Evolutionary conservation across 92 coral and sea anemone genomes (phyloP).

Genomic region (Paragorgia papillata): DNA sequence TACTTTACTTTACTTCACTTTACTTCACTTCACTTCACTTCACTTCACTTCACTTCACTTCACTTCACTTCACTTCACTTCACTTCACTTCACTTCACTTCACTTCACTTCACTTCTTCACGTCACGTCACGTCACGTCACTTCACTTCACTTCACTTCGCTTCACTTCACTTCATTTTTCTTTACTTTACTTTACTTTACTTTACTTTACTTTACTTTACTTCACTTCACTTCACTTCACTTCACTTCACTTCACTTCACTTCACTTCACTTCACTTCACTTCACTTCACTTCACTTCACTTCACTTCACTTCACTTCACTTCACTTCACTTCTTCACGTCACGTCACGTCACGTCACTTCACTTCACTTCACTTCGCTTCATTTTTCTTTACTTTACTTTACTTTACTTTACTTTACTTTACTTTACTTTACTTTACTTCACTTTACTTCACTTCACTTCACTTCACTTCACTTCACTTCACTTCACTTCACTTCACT

Average conservation of each 20-base stretch:
- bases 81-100: not conserved
- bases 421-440: constrained; percentile 12
- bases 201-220: constrained; percentile 38
- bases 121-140: constrained; percentile 1
- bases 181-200: constrained; percentile 28
- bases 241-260: constrained; percentile 20
- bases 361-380: constrained; percentile 14
- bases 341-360: constrained; percentile 2
- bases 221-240: constrained; percentile 29
- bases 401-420: constrained; percentile 10
- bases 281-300: too few relatives aligned
- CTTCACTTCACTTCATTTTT: not conserved
- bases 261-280: not conserved
- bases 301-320: not conserved
- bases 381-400: constrained; percentile 12
- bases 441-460: constrained; percentile 17
- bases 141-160: constrained; percentile 1
- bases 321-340: constrained; percentile 14
- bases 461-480: constrained; percentile 18
- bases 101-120: constrained; percentile 7
- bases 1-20: too few relatives aligned
- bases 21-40: too few relatives aligned
- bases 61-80: too few relatives aligned
- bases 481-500: constrained; percentile 20
- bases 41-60: too few relatives aligned